Base-by-base conservation (phyloP, 2,113 vertebrate genomes). In the Rhabdomys dilectus region DNA sequence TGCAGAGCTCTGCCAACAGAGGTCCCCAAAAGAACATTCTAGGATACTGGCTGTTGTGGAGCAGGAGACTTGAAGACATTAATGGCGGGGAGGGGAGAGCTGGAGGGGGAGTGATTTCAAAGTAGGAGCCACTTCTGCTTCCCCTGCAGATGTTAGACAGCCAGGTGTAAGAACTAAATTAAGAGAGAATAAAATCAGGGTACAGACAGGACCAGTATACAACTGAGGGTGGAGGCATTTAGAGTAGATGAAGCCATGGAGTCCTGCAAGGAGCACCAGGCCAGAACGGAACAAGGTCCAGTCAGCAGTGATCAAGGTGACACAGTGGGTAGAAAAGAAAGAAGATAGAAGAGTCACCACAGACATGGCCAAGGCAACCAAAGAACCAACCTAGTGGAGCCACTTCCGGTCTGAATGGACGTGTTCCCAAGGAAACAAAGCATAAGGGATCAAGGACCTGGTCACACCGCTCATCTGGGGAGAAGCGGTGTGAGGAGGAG, bases 131-230 rank as follows among this genome's bases (percentile, higher is more conserved):
- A 75, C 81, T 88, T 88, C 3, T 53, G 68, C 81, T 88, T 88
- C 81, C 96, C 19, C 48, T 85, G 89, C 91, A 92, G 95, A 66
- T 39, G 86, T 66, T 5, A 75, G 86, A 26, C 66, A 13, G 22
- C 22, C 95, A 92, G 68, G 75, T 95, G 91, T 85, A 93, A 77
- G 66, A 64, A 60, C 5, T 42, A n/a, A 88, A 48, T 7, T 45
- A 34, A n/a, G 10, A 51, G 51, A 75, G 7, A 81, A n/a, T 53
- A 17, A 72, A 82, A 9, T 11, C 62, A 15, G n/a, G 82, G 51
- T 39, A 21, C 24, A 81, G 73, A 45, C 22, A n/a, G 39, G 72
- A 64, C 64, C 9, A 48, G 62, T 1, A 26, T 22, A 89, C 58
- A 7, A 64, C 15, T 9, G 45, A 80, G 68, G 22, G 60, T 22